Conservation (phyloP, 2,888 invertebrate genomes). For the Sympetrum striolatum region DNA sequence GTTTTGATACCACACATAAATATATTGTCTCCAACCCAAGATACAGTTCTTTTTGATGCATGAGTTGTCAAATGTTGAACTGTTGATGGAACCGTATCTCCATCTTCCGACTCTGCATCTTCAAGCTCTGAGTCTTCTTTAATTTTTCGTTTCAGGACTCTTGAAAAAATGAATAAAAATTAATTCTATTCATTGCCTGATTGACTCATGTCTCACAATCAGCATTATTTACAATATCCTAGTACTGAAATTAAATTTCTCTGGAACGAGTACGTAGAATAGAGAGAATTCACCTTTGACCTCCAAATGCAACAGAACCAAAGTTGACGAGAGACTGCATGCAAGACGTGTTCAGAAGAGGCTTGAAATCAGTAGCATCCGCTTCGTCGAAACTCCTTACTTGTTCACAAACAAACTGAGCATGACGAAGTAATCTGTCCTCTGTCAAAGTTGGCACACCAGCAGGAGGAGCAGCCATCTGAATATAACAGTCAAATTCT, state of each 20-base stretch:
- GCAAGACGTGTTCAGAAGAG: conserved; percentile 72
- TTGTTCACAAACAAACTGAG: conserved; percentile 84
- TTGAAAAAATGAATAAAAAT: conserved; percentile 37
- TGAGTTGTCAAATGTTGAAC: conserved; percentile 60
- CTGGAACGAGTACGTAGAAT: neutral
- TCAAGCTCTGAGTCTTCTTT: conserved; percentile 64
- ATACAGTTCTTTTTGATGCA: conserved; percentile 60
- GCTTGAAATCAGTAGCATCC: conserved; percentile 63
- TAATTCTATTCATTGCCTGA: neutral
- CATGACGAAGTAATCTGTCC: conserved; percentile 76
- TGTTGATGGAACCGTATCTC: conserved; percentile 61
- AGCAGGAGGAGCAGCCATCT: conserved; percentile 63
- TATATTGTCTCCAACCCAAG: conserved; percentile 69
- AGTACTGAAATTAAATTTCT: neutral
- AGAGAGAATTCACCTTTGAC: conserved; percentile 58
- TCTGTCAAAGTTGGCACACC: conserved; percentile 67
- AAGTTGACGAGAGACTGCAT: conserved; percentile 77
- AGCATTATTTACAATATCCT: neutral
- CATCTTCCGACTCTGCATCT: conserved; percentile 69
- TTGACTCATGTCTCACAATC: neutral
- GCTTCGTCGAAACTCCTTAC: conserved; percentile 63
- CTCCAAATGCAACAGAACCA: conserved; percentile 76
- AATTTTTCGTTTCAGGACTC: conserved; percentile 81
- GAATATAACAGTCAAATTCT: conserved; percentile 47
- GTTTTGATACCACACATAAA: conserved; percentile 62